Conservation (phyloP, 2,888 invertebrate genomes). For the Yponomeuta sedellus region DNA sequence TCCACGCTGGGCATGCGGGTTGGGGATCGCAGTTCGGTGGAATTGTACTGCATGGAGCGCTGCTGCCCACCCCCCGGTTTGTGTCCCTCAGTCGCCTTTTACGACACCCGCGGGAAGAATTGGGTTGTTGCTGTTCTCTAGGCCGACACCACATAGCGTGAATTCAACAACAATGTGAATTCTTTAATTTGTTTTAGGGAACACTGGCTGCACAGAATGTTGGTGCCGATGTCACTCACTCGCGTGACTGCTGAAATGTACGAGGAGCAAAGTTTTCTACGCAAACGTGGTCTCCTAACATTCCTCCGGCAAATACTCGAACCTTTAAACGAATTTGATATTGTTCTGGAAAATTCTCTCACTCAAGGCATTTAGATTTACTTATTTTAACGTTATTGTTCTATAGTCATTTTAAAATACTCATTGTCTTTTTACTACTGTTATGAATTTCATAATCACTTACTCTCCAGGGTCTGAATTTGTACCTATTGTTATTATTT, state of each 20-base stretch:
- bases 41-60: too few relatives aligned
- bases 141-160: too few relatives aligned
- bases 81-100: too few relatives aligned
- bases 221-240: conserved; percentile 93
- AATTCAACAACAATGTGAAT: background rate
- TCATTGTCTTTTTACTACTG: conserved; percentile 17
- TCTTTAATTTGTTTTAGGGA: conserved; percentile 75
- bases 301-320: conserved; percentile 94
- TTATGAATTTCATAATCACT: conserved; percentile 47
- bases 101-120: too few relatives aligned
- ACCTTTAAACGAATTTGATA: conserved; percentile 92
- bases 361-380: conserved; percentile 74
- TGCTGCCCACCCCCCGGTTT: too few relatives aligned
- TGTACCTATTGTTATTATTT: conserved; percentile 36
- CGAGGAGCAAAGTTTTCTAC: conserved; percentile 95
- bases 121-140: too few relatives aligned
- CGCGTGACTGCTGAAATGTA: conserved; percentile 95
- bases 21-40: too few relatives aligned
- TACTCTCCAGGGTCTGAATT: conserved; percentile 43
- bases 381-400: background rate
- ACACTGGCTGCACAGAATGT: conserved; percentile 91
- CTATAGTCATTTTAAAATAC: conserved; percentile 7
- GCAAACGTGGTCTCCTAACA: conserved; percentile 89
- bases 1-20: too few relatives aligned
- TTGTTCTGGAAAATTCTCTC: conserved; percentile 90